Evolutionary conservation across 2,113 vertebrate genomes (phyloP), one percentile per base, ranked within the genome.

Genomic region (Ranitomeya variabilis): DNA sequence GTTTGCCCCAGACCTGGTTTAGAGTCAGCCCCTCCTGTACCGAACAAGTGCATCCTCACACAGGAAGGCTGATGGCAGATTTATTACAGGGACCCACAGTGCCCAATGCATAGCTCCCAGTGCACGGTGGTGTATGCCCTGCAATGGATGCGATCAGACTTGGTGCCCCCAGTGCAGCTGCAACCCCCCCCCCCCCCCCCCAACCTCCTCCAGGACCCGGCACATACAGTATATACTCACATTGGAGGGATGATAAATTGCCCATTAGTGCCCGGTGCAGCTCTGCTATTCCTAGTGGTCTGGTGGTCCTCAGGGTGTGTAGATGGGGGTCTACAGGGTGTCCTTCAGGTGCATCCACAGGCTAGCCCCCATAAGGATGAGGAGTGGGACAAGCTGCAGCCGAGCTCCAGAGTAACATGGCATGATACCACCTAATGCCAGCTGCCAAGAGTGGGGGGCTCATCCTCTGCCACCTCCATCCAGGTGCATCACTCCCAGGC

Each of bases 211-310:
- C 60, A n/a, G 1, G 37, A 6, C 51, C n/a, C 12, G 37, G 21
- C 74, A 51, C 7, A 60, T 19, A 4, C 14, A 9, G 21, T 83
- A 23, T 9, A 83, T 89, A 89, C 87, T 89, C 81, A 89, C 87
- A 89, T 89, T 89, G 87, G 81, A 89, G 80, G 73, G 87, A 89
- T 77, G 87, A 89, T 77, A 89, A 66, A 76, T 89, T 89, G 87
- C 87, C 87, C 87, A 89, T 89, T 84, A 89, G 87, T 77, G 69
- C 81, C 66, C 67, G 81, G 60, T 60, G 51, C 37, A 67, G 71
- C 21, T 84, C 78, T 83, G 81, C 69, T 89, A 89, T 89, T 89
- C 87, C 87, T 77, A 83, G 52, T 59, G 77, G 26, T 87, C 57
- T 83, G 60, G 66, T 23, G 78, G 79, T 73, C 21, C 66, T 60